Conservation (phyloP, 2,888 invertebrate species). For the Gastracanthus pulcherrimus region DNA sequence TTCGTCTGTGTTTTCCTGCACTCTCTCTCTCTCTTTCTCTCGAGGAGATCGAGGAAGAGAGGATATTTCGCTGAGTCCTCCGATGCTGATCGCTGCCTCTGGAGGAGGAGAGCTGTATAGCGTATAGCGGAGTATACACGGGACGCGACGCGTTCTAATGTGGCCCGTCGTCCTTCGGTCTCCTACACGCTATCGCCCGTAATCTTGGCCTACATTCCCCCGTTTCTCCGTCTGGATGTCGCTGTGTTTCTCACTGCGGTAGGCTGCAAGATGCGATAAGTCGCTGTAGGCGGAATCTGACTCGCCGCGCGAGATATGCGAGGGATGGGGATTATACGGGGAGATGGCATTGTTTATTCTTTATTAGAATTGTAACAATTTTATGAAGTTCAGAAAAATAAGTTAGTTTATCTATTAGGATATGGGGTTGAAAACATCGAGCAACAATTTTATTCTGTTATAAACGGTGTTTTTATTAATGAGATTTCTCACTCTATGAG, state of each 20-base stretch:
- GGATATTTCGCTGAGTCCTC: slow-evolving; percentile 48
- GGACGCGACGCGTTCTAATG: slow-evolving; percentile 1
- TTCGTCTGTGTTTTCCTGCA: background rate
- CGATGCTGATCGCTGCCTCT: slow-evolving; percentile 30
- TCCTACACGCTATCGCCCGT: background rate
- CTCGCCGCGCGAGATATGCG: background rate
- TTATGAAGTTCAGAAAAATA: no score
- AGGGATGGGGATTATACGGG: no score
- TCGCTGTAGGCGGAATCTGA: background rate
- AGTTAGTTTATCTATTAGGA: no score
- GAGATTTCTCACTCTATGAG: no score
- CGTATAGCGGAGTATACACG: background rate
- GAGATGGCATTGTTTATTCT: no score
- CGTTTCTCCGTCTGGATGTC: background rate
- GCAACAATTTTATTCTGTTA: no score
- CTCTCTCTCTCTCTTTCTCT: background rate
- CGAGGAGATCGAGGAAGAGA: background rate
- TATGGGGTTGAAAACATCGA: no score
- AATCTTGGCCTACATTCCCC: slow-evolving; percentile 49
- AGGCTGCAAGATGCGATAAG: no score
- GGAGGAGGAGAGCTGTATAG: background rate
- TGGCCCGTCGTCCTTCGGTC: background rate
- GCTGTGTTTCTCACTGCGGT: no score
- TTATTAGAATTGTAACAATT: no score
- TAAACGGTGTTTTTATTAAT: no score